A percentile compares a stretch with the other conserved stretches of the same genome.
Conservation (phyloP, 35 echinoderm and acorn worm species). For the Apostichopus parvimensis region DNA sequence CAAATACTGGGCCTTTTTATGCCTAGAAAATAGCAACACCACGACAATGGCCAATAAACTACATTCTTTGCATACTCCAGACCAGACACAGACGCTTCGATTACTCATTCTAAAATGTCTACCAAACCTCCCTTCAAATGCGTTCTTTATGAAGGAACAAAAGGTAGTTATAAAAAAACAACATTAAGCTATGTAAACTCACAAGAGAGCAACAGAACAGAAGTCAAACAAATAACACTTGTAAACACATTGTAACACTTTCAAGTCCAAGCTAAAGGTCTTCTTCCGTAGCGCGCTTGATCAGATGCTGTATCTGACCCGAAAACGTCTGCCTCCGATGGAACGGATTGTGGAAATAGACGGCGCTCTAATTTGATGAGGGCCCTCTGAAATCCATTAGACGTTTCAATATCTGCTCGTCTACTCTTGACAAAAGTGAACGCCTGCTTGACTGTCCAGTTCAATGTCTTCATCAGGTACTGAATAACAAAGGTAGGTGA, state of each 20-base stretch:
- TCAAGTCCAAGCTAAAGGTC: conserved; percentile 52
- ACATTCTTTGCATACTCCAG: too few relatives aligned
- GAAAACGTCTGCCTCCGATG: neutral
- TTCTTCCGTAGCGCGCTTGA: conserved; percentile 20
- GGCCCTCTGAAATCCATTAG: conserved; percentile 68
- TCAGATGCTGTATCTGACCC: neutral
- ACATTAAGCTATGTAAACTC: neutral
- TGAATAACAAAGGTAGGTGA: conserved; percentile 77
- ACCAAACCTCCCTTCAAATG: too few relatives aligned
- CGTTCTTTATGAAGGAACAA: too few relatives aligned
- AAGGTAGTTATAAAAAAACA: neutral
- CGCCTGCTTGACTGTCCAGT: conserved; percentile 76
- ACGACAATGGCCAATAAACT: too few relatives aligned
- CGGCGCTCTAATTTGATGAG: conserved; percentile 69
- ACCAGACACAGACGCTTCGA: too few relatives aligned
- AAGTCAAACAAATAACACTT: neutral
- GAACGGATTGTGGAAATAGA: conserved; percentile 51
- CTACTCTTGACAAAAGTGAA: conserved; percentile 65
- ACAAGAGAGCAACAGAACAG: neutral
- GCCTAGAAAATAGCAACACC: too few relatives aligned
- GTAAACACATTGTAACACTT: neutral
- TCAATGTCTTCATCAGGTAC: conserved; percentile 77
- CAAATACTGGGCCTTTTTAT: too few relatives aligned
- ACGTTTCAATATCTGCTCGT: conserved; percentile 51
- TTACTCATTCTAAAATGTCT: too few relatives aligned